phyloP scores from a whole-genome alignment of 53 echinoderm and acorn worm genomes.

The Holothuria leucospilota region DNA sequence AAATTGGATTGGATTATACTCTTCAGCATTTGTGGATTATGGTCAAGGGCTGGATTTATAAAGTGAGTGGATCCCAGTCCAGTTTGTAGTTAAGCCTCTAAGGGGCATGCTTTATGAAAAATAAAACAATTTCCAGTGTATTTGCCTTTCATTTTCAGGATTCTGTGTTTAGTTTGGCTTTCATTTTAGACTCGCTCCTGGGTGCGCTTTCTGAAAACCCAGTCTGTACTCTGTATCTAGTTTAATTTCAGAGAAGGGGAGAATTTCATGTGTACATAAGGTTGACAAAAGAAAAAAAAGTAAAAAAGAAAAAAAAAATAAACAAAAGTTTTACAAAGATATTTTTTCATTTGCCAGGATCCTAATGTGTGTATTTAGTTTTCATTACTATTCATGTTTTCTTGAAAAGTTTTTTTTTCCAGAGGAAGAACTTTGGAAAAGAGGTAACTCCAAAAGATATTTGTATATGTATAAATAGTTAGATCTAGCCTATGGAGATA shows the following conservation, averaged over 20 bases:
- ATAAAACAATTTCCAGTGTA: slow-evolving; percentile 21
- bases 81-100: too few species aligned
- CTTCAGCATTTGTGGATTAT: too few species aligned
- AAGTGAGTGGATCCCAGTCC: too few species aligned
- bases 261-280: too few species aligned
- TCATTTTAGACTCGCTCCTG: slow-evolving; percentile 14
- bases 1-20: too few species aligned
- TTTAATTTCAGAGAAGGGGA: too few species aligned
- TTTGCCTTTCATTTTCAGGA: slow-evolving; percentile 32
- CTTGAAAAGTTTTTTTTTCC: not conserved
- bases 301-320: not conserved
- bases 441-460: slow-evolving; percentile 31
- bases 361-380: too few species aligned
- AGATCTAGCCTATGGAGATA: slow-evolving; percentile 40
- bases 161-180: slow-evolving; percentile 43
- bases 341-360: not conserved
- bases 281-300: not conserved
- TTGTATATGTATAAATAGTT: slow-evolving; percentile 44
- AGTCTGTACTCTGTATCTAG: too few species aligned
- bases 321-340: not conserved
- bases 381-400: not conserved
- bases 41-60: too few species aligned
- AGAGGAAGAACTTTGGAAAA: not conserved
- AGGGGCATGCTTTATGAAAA: not conserved
- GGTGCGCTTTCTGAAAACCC: too few species aligned